phyloP scores from a whole-genome alignment of 2,113 vertebrate genomes.

The Verasper variegatus region DNA sequence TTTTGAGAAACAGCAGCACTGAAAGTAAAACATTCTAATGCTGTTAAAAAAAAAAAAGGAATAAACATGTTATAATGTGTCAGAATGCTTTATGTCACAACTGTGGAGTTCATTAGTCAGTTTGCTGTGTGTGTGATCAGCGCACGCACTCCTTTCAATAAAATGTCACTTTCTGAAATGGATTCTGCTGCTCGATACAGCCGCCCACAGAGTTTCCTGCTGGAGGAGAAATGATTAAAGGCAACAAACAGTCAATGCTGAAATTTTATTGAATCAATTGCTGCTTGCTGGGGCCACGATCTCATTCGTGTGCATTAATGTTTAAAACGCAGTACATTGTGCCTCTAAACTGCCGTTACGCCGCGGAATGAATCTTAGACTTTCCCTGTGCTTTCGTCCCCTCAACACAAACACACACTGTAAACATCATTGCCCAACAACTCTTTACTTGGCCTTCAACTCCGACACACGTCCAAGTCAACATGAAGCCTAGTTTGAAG shows the following conservation, averaged over 20 bases:
- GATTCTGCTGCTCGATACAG: background rate
- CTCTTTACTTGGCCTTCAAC: constrained; percentile 51
- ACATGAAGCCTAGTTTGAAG: constrained; percentile 27
- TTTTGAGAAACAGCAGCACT: too few relatives aligned
- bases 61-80: background rate
- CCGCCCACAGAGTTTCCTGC: background rate
- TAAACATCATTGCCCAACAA: constrained; percentile 6
- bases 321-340: background rate
- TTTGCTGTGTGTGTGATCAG: too few relatives aligned
- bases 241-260: background rate
- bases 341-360: background rate
- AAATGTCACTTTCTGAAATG: too few relatives aligned
- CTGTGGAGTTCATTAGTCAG: background rate
- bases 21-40: background rate
- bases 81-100: too few relatives aligned
- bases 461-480: constrained; percentile 41
- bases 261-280: background rate
- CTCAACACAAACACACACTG: constrained; percentile 5
- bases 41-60: too few relatives aligned
- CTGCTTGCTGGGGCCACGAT: background rate
- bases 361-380: background rate
- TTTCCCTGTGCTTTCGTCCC: background rate
- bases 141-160: too few relatives aligned
- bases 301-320: background rate
- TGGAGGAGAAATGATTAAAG: constrained; percentile 13